Percentiles rank a stretch among this genome's conserved stretches.
Conservation (phyloP, 2,797 vertebrate genomes). For the Okamejei kenojei region DNA sequence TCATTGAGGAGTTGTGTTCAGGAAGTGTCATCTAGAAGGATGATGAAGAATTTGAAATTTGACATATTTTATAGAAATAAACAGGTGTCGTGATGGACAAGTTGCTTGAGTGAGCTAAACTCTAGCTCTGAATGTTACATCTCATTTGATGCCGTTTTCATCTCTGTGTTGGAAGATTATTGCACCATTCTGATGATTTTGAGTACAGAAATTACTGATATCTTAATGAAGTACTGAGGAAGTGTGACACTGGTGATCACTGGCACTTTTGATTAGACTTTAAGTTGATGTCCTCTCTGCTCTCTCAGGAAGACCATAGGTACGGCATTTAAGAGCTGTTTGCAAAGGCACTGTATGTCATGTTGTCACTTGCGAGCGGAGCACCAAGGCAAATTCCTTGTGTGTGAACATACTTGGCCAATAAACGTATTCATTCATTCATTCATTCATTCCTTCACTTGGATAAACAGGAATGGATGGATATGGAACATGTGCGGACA, state of each 20-base stretch:
- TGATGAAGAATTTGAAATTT: neutral
- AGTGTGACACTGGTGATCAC: neutral
- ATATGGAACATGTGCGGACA: too few species aligned
- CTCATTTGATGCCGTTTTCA: neutral
- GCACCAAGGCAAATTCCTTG: too few species aligned
- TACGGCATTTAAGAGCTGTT: too few species aligned
- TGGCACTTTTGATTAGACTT: neutral
- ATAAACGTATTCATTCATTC: too few species aligned
- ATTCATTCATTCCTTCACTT: too few species aligned
- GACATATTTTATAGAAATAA: neutral
- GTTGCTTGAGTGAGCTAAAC: neutral
- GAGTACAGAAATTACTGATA: too few species aligned
- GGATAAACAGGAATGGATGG: too few species aligned
- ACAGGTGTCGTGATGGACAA: neutral
- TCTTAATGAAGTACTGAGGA: neutral
- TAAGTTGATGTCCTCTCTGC: neutral
- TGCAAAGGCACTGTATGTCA: too few species aligned
- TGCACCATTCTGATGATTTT: too few species aligned
- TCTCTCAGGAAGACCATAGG: neutral
- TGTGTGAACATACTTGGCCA: too few species aligned
- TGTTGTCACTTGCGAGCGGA: too few species aligned
- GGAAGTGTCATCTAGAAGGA: neutral
- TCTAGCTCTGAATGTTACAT: neutral
- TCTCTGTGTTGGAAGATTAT: too few species aligned
- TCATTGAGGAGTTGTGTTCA: neutral